Evolutionary conservation across 1,140 invertebrate species (phyloP).

Genomic region (Meteorus sp.): DNA sequence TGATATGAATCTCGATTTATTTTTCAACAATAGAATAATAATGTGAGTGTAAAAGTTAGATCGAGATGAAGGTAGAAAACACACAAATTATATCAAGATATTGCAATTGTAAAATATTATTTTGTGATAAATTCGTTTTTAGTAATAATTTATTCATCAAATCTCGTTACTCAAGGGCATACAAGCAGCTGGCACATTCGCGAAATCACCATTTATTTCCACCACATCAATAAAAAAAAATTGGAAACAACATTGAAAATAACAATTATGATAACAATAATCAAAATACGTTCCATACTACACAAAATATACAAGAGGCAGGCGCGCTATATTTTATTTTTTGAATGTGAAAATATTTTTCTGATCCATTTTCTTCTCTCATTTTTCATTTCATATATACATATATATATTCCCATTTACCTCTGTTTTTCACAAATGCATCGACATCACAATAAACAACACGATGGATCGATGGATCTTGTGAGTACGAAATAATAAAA

Average conservation of each 20-base stretch:
- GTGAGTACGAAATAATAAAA: not conserved
- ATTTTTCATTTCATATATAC: not conserved
- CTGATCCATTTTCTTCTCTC: not conserved
- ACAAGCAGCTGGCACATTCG: conserved; percentile 56
- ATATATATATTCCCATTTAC: not conserved
- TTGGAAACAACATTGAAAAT: too few species aligned
- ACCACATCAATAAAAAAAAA: conserved; percentile 25
- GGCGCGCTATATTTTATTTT: not conserved
- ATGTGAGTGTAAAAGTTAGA: too few species aligned
- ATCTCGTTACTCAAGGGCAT: conserved; percentile 39
- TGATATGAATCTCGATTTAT: too few species aligned
- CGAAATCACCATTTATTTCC: conserved; percentile 35
- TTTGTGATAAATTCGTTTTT: too few species aligned
- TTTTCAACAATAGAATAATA: too few species aligned
- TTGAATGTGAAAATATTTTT: not conserved
- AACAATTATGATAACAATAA: too few species aligned
- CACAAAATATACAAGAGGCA: conserved; percentile 3
- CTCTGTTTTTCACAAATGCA: not conserved
- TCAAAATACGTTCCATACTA: conserved; percentile 9
- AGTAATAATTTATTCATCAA: not conserved
- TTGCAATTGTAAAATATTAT: too few species aligned
- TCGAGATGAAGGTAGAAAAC: too few species aligned
- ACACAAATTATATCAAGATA: too few species aligned
- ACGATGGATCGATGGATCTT: conserved; percentile 6
- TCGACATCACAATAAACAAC: not conserved